These are phyloP conservation scores for Melanostoma scalare DNA, from an alignment of 2,888 invertebrate genomes.

Conservation along the genomic window DNA sequence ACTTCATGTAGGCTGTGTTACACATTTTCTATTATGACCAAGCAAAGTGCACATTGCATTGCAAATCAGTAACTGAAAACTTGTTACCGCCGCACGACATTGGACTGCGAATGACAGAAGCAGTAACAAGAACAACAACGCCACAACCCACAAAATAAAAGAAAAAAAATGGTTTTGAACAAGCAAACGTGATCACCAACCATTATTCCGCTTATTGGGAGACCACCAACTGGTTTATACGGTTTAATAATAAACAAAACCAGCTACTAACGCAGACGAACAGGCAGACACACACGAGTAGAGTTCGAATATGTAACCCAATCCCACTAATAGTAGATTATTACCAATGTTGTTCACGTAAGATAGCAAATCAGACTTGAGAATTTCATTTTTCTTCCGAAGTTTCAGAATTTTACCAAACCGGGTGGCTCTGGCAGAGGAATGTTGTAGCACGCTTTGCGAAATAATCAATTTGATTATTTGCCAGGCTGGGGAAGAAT, in stretches of 20 bases:
- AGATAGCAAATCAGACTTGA: conserved; percentile 36
- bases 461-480: not conserved
- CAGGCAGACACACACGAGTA: conserved; percentile 19
- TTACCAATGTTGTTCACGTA: conserved; percentile 31
- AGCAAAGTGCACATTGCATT: not conserved
- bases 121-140: conserved; percentile 15
- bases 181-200: conserved; percentile 56
- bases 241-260: conserved; percentile 51
- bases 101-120: conserved; percentile 35
- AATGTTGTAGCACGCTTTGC: not conserved
- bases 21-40: not conserved
- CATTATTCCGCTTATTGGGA: conserved; percentile 46
- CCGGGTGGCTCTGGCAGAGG: not conserved
- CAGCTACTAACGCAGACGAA: conserved; percentile 22
- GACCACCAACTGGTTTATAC: conserved; percentile 67
- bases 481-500: too few relatives aligned
- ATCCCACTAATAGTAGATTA: conserved; percentile 51
- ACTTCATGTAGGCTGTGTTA: not conserved
- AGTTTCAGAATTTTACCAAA: conserved; percentile 28
- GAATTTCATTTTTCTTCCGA: conserved; percentile 24
- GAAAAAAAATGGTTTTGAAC: conserved; percentile 9
- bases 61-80: conserved; percentile 37
- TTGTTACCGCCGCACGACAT: conserved; percentile 36
- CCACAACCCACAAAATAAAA: conserved; percentile 21
- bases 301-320: conserved; percentile 21